These are phyloP conservation scores for Lampris megalopsis DNA, from an alignment of 2,113 vertebrate genomes.

Conservation along the genomic window DNA sequence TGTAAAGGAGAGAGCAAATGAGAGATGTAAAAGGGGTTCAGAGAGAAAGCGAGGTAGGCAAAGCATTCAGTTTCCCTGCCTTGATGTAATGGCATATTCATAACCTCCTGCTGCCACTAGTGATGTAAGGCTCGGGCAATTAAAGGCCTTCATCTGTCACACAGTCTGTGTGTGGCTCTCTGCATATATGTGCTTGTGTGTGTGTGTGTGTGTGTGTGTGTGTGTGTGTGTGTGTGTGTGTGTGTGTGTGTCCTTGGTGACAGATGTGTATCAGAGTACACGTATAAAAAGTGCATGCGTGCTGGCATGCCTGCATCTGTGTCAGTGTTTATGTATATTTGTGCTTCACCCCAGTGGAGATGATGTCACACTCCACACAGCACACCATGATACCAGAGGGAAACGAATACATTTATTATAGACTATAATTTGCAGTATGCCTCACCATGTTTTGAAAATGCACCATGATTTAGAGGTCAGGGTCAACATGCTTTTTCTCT, in stretches of 20 bases:
- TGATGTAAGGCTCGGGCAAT: slow-evolving; percentile 77
- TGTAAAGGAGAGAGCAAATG: slow-evolving; percentile 37
- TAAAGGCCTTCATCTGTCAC: slow-evolving; percentile 73
- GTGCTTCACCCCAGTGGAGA: slow-evolving; percentile 57
- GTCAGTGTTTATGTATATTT: slow-evolving; percentile 30
- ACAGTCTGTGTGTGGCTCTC: slow-evolving; percentile 19
- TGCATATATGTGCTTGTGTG: slow-evolving; percentile 9
- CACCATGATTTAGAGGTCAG: slow-evolving; percentile 43
- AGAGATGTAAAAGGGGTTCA: slow-evolving; percentile 49
- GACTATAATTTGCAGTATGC: slow-evolving; percentile 3
- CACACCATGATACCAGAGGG: slow-evolving; percentile 20
- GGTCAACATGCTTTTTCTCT: too few species aligned
- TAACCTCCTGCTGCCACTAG: slow-evolving; percentile 66
- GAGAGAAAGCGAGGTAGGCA: slow-evolving; percentile 62
- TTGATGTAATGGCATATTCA: slow-evolving; percentile 33
- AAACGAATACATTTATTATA: slow-evolving; percentile 59
- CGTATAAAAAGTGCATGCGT: background rate
- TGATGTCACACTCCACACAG: slow-evolving; percentile 70
- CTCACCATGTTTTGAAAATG: slow-evolving; percentile 48
- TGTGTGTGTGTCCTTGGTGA: slow-evolving; percentile 44
- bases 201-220: slow-evolving; percentile 1
- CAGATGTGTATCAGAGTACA: slow-evolving; percentile 38
- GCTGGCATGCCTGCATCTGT: background rate
- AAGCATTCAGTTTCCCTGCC: slow-evolving; percentile 64
- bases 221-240: slow-evolving; percentile 10